Evolutionary conservation across 2,113 vertebrate genomes (phyloP).

Genomic region (Bos indicus): DNA sequence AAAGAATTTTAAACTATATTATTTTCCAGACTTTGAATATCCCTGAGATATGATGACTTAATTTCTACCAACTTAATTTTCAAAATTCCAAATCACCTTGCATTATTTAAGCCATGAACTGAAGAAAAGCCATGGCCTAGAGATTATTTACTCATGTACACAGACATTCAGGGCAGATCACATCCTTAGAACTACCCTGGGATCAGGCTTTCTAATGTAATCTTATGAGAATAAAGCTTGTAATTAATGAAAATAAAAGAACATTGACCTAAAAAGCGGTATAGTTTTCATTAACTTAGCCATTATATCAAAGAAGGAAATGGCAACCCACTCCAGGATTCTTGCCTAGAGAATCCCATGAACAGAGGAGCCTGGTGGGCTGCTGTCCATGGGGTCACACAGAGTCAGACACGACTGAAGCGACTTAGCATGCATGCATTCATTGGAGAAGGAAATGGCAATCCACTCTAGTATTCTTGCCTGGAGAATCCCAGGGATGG

Average conservation of each 20-base stretch:
- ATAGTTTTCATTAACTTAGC: background rate
- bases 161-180: background rate
- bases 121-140: background rate
- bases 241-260: background rate
- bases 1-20: background rate
- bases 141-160: background rate
- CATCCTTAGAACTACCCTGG: background rate
- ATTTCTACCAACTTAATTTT: slow-evolving; percentile 13
- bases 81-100: slow-evolving; percentile 9
- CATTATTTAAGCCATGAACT: background rate
- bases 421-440: background rate
- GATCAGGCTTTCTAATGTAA: background rate
- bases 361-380: background rate
- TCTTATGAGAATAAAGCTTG: background rate
- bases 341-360: background rate
- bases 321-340: background rate
- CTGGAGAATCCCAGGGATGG: too few species aligned
- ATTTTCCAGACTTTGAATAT: background rate
- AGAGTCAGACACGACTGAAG: background rate
- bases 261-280: background rate
- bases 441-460: too few species aligned
- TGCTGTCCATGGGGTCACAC: background rate
- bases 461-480: too few species aligned
- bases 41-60: background rate
- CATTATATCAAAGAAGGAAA: background rate